Evolutionary conservation across 2,113 vertebrate genomes (phyloP), one percentile per base, ranked within the genome.

Genomic region (Butorides virescens): DNA sequence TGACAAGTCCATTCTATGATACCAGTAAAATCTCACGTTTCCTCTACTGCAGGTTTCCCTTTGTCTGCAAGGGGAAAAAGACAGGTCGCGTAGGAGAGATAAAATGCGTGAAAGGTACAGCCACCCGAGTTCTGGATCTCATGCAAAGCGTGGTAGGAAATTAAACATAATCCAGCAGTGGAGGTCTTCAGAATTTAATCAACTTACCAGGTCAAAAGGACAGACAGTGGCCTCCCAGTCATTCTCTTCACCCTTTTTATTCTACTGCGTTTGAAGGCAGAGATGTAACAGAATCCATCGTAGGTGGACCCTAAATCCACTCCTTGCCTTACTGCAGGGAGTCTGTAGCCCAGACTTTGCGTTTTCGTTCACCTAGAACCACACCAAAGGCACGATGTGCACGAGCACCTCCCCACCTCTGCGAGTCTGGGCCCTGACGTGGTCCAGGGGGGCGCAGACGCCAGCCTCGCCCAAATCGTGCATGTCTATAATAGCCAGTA

Each of bases 121-220:
- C 44, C 46, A 56, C 37, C n/a, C 2, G 3, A 58, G 50, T 63
- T 81, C 63, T 75, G 47, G 37, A 84, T 58, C 61, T 78, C 71
- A 63, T 42, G 47, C 46, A 47, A n/a, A 68, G 11, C 37, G n/a
- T 42, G 29, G 13, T 32, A 91, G 32, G 34, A 78, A 56, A n/a
- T 34, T 5, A 47, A 29, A 55, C 11, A 34, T 55, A 66, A 55
- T 17, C 18, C 19, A 42, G 25, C 18, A 71, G 8, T 13, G 23
- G 14, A 13, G 26, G 18, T n/a, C 10, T 70, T 56, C 98, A 99
- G 93, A 99, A 99, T 70, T 99, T 98, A 47, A 98, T 97, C 88
- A 99, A 29, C 97, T 96, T 88, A 98, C 97, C 83, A 99, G 98
- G 96, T 98, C 98, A 72, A 67, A 58, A 63, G 46, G 10, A 52